Conservation (phyloP, 2,797 vertebrate species). For the Agapornis canus region DNA sequence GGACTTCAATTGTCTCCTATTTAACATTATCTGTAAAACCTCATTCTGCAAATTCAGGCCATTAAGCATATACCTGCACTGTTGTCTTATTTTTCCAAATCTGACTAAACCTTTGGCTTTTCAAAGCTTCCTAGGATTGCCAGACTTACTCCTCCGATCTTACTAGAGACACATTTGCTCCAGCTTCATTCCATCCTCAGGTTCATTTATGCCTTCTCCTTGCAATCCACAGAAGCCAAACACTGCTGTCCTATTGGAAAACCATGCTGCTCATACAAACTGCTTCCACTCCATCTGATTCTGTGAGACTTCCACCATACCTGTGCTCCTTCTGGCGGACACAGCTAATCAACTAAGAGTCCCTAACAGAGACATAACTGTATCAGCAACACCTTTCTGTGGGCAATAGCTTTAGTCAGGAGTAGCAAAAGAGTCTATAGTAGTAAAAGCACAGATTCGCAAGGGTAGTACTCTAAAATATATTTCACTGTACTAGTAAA, state of each 20-base stretch:
- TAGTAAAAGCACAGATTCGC: background rate
- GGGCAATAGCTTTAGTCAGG: background rate
- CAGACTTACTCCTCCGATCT: background rate
- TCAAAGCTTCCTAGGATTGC: background rate
- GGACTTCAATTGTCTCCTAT: background rate
- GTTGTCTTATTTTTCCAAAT: background rate
- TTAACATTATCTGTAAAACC: background rate
- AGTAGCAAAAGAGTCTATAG: background rate
- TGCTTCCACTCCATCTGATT: background rate
- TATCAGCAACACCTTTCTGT: background rate
- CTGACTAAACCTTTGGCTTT: background rate
- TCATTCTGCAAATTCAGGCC: background rate
- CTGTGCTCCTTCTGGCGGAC: background rate
- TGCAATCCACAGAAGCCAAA: background rate
- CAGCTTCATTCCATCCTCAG: background rate
- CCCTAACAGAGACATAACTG: background rate
- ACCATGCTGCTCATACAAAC: background rate
- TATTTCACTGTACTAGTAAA: background rate
- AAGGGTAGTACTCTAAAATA: background rate
- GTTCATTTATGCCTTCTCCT: background rate
- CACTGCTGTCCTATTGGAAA: background rate
- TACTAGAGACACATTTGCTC: background rate
- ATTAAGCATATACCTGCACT: background rate
- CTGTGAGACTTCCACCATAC: background rate
- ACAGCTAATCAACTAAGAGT: background rate